These are phyloP conservation scores for Loriculus beryllinus DNA, from an alignment of 2,797 vertebrate genomes.

Conservation along the genomic window DNA sequence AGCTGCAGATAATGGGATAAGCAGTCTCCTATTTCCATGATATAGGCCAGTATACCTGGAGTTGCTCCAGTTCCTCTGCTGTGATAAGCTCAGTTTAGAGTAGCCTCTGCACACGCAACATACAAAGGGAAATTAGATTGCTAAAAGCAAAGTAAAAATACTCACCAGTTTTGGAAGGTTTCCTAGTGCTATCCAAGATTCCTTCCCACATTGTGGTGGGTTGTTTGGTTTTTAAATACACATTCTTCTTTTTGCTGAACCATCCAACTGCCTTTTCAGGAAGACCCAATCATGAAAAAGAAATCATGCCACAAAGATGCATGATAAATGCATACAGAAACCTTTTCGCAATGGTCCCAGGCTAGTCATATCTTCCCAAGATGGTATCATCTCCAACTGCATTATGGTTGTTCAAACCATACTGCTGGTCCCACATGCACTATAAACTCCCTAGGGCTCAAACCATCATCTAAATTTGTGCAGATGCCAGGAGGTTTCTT, in stretches of 20 bases:
- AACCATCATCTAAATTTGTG: neutral
- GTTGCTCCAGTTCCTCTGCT: neutral
- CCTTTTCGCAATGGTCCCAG: neutral
- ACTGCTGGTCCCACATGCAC: neutral
- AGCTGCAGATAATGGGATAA: neutral
- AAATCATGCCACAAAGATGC: neutral
- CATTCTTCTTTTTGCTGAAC: neutral
- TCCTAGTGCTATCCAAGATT: neutral
- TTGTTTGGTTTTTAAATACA: neutral
- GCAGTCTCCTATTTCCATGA: neutral
- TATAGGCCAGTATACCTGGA: neutral
- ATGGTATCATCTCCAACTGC: neutral
- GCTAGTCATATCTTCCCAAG: neutral
- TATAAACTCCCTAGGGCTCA: neutral
- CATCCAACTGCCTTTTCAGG: neutral
- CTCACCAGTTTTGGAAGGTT: neutral
- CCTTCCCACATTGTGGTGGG: neutral
- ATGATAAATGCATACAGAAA: neutral
- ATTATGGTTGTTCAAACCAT: neutral
- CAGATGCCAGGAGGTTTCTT: neutral
- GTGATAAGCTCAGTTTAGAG: neutral
- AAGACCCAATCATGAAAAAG: neutral
- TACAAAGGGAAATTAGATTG: neutral
- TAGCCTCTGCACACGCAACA: neutral
- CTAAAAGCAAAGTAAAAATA: neutral